A percentile compares a stretch with the other conserved stretches of the same genome.
These are phyloP conservation scores for Chironomus striatipennis DNA, from an alignment of 1,140 invertebrate species.

Conservation along the genomic window DNA sequence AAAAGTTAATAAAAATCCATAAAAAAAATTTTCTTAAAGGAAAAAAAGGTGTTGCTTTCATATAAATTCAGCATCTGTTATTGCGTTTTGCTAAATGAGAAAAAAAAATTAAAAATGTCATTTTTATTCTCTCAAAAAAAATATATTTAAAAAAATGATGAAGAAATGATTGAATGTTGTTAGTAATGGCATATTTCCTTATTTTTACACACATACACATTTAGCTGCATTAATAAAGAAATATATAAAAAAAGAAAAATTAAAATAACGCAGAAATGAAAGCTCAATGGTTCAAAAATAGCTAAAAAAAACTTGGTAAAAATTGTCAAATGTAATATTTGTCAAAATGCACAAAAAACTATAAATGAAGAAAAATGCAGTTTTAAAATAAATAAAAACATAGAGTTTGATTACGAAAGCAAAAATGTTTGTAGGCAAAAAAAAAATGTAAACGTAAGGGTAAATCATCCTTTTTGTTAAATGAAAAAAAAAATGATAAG, in stretches of 20 bases:
- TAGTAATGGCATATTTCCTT: too few relatives aligned
- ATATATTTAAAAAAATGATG: too few relatives aligned
- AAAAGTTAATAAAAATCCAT: too few relatives aligned
- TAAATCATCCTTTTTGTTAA: constrained; percentile 4
- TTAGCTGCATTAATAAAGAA: background rate
- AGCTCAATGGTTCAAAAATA: background rate
- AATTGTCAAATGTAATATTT: constrained; percentile 1
- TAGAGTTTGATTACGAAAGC: constrained; percentile 12
- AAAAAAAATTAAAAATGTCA: too few relatives aligned
- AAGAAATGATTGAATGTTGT: too few relatives aligned
- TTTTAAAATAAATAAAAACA: background rate
- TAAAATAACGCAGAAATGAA: background rate
- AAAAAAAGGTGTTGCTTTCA: too few relatives aligned
- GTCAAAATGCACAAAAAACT: constrained; percentile 1
- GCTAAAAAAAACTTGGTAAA: background rate
- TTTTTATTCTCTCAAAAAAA: too few relatives aligned
- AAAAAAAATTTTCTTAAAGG: too few relatives aligned
- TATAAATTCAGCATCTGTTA: too few relatives aligned
- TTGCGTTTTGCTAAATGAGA: too few relatives aligned
- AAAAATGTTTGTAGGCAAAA: constrained; percentile 11
- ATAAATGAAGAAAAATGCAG: constrained; percentile 1
- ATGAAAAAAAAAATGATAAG: background rate
- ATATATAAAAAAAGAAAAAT: too few relatives aligned
- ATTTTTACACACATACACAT: background rate
- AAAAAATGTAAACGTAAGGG: background rate